phyloP scores from a whole-genome alignment of 2,797 vertebrate genomes.

The Chelidonichthys spinosus region DNA sequence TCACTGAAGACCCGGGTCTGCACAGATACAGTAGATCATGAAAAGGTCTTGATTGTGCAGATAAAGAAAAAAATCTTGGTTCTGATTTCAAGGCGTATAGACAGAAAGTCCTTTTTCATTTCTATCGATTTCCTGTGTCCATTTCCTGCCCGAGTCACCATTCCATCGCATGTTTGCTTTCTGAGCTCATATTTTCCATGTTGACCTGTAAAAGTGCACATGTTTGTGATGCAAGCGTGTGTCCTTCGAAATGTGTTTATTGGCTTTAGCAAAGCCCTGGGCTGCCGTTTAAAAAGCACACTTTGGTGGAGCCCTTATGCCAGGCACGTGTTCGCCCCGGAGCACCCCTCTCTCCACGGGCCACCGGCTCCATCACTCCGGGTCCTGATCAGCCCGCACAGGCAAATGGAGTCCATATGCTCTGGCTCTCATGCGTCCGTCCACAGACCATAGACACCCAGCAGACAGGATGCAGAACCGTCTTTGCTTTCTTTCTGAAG shows the following conservation, averaged over 20 bases:
- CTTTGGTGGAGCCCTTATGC: conserved; percentile 55
- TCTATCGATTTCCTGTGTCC: conserved; percentile 43
- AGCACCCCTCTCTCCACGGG: conserved; percentile 68
- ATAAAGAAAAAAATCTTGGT: conserved; percentile 27
- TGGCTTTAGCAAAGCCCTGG: conserved; percentile 53
- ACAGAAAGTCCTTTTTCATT: conserved; percentile 46
- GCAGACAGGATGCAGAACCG: conserved; percentile 65
- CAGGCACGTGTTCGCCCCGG: conserved; percentile 72
- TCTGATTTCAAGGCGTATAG: conserved; percentile 57
- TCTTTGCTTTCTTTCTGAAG: conserved; percentile 45
- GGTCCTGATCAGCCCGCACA: conserved; percentile 49
- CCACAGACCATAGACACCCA: conserved; percentile 62
- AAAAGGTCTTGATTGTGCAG: neutral
- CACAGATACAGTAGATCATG: neutral
- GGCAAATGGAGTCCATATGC: conserved; percentile 76
- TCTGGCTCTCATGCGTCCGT: conserved; percentile 44
- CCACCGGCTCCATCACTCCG: conserved; percentile 56
- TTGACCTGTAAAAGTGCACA: conserved; percentile 62
- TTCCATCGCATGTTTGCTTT: conserved; percentile 59
- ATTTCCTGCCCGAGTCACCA: conserved; percentile 35
- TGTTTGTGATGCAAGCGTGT: conserved; percentile 59
- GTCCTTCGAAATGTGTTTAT: conserved; percentile 69
- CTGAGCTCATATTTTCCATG: conserved; percentile 80
- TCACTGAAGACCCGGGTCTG: conserved; percentile 19
- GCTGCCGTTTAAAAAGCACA: conserved; percentile 67